Evolutionary conservation across 2,888 invertebrate species (phyloP), one percentile per base, ranked within the genome.

Genomic region (Alloplasta piceator): DNA sequence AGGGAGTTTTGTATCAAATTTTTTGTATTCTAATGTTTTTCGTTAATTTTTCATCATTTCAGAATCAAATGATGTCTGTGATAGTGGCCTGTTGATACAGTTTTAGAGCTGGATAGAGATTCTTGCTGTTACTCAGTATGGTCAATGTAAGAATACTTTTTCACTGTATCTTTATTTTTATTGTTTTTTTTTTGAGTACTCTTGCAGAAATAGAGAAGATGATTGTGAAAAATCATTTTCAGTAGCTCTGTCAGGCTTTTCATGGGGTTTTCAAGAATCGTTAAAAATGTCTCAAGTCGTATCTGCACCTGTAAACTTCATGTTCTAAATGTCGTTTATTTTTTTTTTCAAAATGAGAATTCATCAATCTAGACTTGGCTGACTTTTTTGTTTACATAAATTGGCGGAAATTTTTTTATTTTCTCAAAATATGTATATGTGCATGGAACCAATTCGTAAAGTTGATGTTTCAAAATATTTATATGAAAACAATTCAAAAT

Each of bases 141-240:
- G 80, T 80, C 61, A 75, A 80, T n/a, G 80, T 80, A 71, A 75
- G 75, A 55, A 61, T 14, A 4, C 10, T 63, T 36, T 58, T 58
- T 16, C 41, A 10, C 16, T 46, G 6, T 38, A 14, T 46, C 6
- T 0, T 52, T 12, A 36, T 3, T 12, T 38, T 43, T 6, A 7
- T 3, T 14, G 4, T 4, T 4, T 16, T 46, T 46, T 0, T 39
- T 10, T 43, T 43, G 43, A 3, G 1, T 26, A 2, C 26, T 26
- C 1, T 1, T 3, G 26, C 26, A 26, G 26, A 26, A 26, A n/a
- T n/a, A n/a, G n/a, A 26, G 26, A 26, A 26, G 4, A 1, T 43
- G 43, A 43, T 10, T 43, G 4, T 2, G 43, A 43, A 43, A 43
- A 10, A 43, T 43, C 10, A 43, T 48, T 48, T 48, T 26, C 3